Percentiles rank a stretch among this genome's conserved stretches.
Evolutionary conservation across 35 echinoderm and acorn worm genomes (phyloP).

Genomic region (Lytechinus variegatus): DNA sequence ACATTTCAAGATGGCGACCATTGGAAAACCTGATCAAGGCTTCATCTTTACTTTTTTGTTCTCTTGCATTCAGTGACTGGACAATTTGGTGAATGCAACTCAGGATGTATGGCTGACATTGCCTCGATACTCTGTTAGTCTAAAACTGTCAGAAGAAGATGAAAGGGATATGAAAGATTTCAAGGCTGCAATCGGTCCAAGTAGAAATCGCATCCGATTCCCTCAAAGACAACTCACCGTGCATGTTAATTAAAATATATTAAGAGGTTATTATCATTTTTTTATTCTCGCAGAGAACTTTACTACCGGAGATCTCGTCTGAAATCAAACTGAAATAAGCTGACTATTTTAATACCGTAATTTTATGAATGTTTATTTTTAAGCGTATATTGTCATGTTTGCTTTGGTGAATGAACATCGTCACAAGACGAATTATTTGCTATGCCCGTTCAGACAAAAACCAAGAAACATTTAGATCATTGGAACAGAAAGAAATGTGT

Average conservation of each 20-base stretch:
- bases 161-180: not conserved
- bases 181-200: not conserved
- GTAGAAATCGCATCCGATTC: not conserved
- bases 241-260: not conserved
- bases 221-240: not conserved
- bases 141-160: conserved; percentile 5
- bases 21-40: not conserved
- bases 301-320: no score
- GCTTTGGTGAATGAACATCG: no score
- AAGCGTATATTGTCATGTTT: no score
- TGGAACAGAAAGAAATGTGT: no score
- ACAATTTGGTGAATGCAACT: not conserved
- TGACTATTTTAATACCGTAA: no score
- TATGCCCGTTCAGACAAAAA: no score
- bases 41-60: not conserved
- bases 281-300: no score
- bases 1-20: not conserved
- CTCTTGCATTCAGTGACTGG: not conserved
- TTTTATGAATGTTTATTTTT: no score
- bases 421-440: no score
- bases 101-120: no score
- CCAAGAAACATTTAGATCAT: no score
- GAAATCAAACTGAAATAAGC: no score
- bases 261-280: not conserved
- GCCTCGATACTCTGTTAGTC: not conserved